phyloP scores from a whole-genome alignment of 2,113 vertebrate species.

The Cyanoramphus novaezelandiae region DNA sequence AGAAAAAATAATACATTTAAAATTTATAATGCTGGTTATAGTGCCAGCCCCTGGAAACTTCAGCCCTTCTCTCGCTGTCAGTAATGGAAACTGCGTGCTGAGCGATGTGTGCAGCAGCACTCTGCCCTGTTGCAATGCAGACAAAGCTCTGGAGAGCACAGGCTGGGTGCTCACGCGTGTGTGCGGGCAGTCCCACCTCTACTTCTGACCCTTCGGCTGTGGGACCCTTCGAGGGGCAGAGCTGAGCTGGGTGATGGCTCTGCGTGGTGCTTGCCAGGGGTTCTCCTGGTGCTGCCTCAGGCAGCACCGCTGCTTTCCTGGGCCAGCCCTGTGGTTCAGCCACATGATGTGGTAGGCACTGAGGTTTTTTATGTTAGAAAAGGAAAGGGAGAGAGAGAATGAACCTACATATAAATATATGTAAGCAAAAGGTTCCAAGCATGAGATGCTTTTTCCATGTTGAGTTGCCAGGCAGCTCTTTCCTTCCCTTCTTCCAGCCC shows the following conservation, averaged over 20 bases:
- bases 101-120: not conserved
- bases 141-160: not conserved
- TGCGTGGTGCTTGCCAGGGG: rapidly evolving
- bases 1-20: not conserved
- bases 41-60: not conserved
- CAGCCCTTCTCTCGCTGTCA: not conserved
- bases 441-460: conserved; percentile 49
- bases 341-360: not conserved
- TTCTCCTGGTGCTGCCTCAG: rapidly evolving
- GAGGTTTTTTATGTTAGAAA: conserved; percentile 4
- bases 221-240: not conserved
- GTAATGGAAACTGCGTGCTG: not conserved
- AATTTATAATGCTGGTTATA: not conserved
- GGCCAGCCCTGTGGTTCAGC: not conserved
- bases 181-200: not conserved
- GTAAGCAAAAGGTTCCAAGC: not conserved
- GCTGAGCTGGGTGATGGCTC: rapidly evolving
- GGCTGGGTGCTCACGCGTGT: rapidly evolving
- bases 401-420: not conserved
- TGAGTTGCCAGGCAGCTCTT: not conserved
- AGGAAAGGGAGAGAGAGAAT: not conserved
- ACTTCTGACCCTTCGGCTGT: not conserved
- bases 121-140: rapidly evolving
- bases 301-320: not conserved
- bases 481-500: not conserved